A percentile compares a stretch with the other conserved stretches of the same genome.
phyloP scores from a whole-genome alignment of 2,113 vertebrate genomes.

The Silurus glanis region DNA sequence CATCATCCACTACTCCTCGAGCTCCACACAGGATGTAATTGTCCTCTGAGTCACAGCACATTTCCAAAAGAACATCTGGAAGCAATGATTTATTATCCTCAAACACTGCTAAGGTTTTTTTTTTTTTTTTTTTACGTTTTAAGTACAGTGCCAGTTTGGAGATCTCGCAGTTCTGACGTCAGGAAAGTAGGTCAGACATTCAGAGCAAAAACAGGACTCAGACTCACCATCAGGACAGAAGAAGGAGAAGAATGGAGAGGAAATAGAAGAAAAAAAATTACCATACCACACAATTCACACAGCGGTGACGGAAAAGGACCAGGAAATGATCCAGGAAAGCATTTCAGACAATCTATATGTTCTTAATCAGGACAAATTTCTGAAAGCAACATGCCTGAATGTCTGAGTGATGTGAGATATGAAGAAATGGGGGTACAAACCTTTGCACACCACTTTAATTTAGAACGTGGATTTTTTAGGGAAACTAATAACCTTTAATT shows the following conservation, averaged over 20 bases:
- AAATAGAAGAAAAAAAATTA: not conserved
- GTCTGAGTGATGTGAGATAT: too few relatives aligned
- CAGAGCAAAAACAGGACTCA: not conserved
- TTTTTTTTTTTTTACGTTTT: not conserved
- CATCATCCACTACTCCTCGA: not conserved
- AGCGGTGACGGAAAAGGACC: not conserved
- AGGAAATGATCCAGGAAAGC: not conserved
- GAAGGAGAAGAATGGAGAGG: not conserved
- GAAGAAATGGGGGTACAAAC: not conserved
- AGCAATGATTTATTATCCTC: not conserved
- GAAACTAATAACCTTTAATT: not conserved
- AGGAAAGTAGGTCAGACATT: not conserved
- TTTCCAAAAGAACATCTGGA: not conserved
- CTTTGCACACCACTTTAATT: not conserved
- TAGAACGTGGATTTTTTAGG: not conserved
- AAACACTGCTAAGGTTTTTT: not conserved
- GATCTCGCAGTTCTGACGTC: not conserved
- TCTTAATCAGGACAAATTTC: not conserved
- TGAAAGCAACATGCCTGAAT: not conserved
- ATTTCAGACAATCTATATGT: not conserved
- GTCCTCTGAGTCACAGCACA: not conserved
- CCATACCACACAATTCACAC: not conserved
- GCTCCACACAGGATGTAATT: not conserved
- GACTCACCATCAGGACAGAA: not conserved
- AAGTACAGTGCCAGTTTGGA: not conserved